Percentiles rank a stretch among this genome's conserved stretches.
Conservation (phyloP, 2,113 vertebrate genomes). For the Noctilio leporinus region DNA sequence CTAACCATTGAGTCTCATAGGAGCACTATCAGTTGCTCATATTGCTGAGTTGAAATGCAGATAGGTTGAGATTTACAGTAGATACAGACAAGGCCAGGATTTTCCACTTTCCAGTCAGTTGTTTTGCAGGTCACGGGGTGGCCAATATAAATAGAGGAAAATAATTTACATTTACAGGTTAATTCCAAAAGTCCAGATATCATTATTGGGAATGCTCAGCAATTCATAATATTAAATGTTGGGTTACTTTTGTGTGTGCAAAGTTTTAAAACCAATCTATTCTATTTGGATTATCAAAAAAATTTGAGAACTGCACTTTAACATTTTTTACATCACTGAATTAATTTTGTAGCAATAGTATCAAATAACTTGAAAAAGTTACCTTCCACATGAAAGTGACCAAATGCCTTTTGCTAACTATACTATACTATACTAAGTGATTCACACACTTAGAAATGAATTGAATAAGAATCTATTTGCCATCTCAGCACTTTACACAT, state of each 20-base stretch:
- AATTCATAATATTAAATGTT: conserved; percentile 20
- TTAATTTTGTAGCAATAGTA: not conserved
- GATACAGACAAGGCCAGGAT: not conserved
- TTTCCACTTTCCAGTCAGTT: conserved; percentile 15
- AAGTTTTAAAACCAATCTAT: conserved; percentile 19
- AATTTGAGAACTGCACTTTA: not conserved
- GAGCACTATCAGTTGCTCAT: not conserved
- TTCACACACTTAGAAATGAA: not conserved
- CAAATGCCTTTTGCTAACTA: not conserved
- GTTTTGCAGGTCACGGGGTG: not conserved
- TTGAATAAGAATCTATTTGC: not conserved
- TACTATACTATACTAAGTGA: not conserved
- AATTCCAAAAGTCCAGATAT: not conserved
- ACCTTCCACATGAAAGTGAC: not conserved
- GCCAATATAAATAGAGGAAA: conserved; percentile 41
- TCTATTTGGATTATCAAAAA: conserved; percentile 37
- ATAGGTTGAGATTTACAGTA: not conserved
- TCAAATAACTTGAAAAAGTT: not conserved
- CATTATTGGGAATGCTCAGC: not conserved
- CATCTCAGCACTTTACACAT: not conserved
- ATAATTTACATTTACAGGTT: not conserved
- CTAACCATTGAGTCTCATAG: not conserved
- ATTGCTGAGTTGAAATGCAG: conserved; percentile 5
- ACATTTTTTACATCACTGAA: conserved; percentile 1
- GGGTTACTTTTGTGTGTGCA: conserved; percentile 39